These are phyloP conservation scores for Trachemys scripta DNA, from an alignment of 2,113 vertebrate species.

Conservation along the genomic window DNA sequence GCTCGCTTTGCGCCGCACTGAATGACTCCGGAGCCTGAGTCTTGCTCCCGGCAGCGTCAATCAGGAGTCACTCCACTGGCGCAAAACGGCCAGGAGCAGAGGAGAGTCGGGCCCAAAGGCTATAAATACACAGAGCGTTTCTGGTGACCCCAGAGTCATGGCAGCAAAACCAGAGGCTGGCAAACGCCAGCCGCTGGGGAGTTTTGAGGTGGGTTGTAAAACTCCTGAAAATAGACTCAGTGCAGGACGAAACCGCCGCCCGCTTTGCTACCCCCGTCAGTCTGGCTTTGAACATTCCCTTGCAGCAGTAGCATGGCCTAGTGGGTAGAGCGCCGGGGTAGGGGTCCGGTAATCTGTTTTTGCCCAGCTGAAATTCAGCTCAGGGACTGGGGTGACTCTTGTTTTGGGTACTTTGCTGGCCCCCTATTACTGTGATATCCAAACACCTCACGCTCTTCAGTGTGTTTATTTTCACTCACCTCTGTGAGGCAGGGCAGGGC, in stretches of 20 bases:
- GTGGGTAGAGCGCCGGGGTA: background rate
- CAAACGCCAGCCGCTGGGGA: background rate
- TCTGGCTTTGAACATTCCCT: background rate
- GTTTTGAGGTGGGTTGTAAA: slow-evolving; percentile 13
- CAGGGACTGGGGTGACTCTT: too few relatives aligned
- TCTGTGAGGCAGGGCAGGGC: background rate
- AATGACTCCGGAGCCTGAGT: background rate
- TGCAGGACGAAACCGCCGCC: background rate
- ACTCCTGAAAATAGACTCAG: slow-evolving; percentile 15
- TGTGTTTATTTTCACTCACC: background rate
- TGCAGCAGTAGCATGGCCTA: background rate
- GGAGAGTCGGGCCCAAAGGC: background rate
- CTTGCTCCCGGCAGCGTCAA: background rate
- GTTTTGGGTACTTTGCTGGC: background rate
- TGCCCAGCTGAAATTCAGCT: background rate
- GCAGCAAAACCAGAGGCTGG: slow-evolving; percentile 24
- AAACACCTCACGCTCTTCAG: background rate
- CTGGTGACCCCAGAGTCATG: background rate
- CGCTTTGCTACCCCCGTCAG: background rate
- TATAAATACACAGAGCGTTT: slow-evolving; percentile 20
- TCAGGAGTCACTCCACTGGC: background rate
- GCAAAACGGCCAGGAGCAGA: background rate
- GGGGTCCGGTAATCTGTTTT: background rate
- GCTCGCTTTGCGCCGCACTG: background rate
- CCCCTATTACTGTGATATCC: background rate